Evolutionary conservation across 1,140 invertebrate species (phyloP), one percentile per base, ranked within the genome.

Genomic region (Cryptotermes secundus): DNA sequence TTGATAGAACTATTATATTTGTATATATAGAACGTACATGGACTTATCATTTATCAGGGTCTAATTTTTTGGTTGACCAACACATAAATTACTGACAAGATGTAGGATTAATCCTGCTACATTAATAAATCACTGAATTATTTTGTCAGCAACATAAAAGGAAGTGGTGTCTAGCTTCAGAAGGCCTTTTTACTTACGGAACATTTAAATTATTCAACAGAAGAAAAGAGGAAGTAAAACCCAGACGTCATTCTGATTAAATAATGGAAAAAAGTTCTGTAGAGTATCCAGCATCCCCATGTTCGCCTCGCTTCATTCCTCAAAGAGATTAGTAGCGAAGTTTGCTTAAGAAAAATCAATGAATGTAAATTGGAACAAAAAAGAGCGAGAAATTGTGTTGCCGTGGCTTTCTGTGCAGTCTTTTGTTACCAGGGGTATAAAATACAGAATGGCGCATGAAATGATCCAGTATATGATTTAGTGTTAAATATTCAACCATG

Each of bases 311-410:
- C 26, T 72, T 72, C 59, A n/a, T 72, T 14, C 59, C 59, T 31
- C 31, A n/a, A 26, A 31, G 26, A n/a, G 59, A 72, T 72, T 72
- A 72, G 59, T 31, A 72, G 59, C 26, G 59, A 26, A 72, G 7
- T 6, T 31, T 31, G 10, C 7, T 31, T 31, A 72, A 72, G 59
- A 16, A 16, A 72, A 72, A 31, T 26, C 59, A 72, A 72, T 72
- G 59, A 72, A 72, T n/a, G 59, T 72, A 72, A 72, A 72, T 72
- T 72, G 45, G 45, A n/a, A 72, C 26, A n/a, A 72, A 72, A 31
- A 49, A 22, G 19, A 49, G 22, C 3, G 19, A 16, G 45, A 49
- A 22, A 49, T 49, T 14, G 16, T 14, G 45, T 49, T 16, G 14
- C 16, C 22, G 14, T 49, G 45, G 45, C 16, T 49, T 16, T 49